Base-by-base conservation (phyloP, 2,888 invertebrate genomes). In the Microplitis deprimator region DNA sequence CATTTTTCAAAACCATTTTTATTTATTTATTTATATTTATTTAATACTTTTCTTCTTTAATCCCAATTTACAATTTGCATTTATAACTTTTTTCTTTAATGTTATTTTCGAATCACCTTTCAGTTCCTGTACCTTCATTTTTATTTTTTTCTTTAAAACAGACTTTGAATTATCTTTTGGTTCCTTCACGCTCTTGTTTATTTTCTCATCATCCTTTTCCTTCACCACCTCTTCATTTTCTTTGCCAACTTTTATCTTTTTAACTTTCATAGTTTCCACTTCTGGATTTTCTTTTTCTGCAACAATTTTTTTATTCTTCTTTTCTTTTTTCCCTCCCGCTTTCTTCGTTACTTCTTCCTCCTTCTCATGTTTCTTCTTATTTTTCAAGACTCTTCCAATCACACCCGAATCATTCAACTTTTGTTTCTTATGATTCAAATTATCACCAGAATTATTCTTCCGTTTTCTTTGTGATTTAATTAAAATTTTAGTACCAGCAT, bases 401-500 rank as follows among this genome's bases (percentile, higher is more conserved):
- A 59, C 6, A 68, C n/a, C 59, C n/a, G 75, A 16, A 40, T 7
- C 50, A 1, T 74, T 68, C 7, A 41, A 17, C 68, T 80, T 76
- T 39, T 61, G 68, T 50, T 75, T 80, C 68, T 79, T 75, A 68
- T n/a, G 38, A 61, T 38, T 59, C 8, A 29, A 68, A 5, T 17
- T 16, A 61, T 70, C 38, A 59, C 5, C 73, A 40, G 40, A 76
- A 29, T 29, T 3, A 13, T 16, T 73, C 17, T 79, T 79, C 6
- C 81, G 79, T 68, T 82, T 83, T 29, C 80, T 74, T 13, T 16
- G 40, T 29, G 39, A 16, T 68, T 72, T 77, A 16, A 38, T 6
- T 13, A 67, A 10, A 50, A 60, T 40, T 8, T 13, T 8, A 39
- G 72, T 39, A 0, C 60, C 79, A 29, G 16, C 8, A 5, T 6